Base-by-base conservation (phyloP, 2,113 vertebrate genomes). In the Epinephelus lanceolatus region DNA sequence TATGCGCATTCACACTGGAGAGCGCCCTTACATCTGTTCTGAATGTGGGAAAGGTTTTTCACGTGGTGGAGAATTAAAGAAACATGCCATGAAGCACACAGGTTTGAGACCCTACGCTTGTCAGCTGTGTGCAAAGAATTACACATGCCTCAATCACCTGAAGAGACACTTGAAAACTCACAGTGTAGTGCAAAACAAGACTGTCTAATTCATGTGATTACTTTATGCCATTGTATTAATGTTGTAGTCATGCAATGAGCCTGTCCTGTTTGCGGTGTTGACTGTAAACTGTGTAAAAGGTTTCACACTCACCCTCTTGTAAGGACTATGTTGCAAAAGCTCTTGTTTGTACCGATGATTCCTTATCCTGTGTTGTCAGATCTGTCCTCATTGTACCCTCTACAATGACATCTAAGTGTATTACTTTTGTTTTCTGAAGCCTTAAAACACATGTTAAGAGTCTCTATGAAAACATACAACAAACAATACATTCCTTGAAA, bases 161-260 rank as follows among this genome's bases (percentile, higher is more conserved):
- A 91, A 87, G 51, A 90, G 88, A 65, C 89, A 92, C 70, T 18
- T 84, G 42, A 92, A 87, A 80, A 86, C 80, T 40, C 90, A 92
- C 74, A 81, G 23, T 57, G 69, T 40, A 1, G n/a, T 30, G 33
- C 66, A 70, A 73, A 37, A 56, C 42, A 37, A 40, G 21, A 23
- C 63, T 3, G 23, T 69, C 53, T 73, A 42, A 78, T 59, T 61
- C 30, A 19, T n/a, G 14, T 15, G 1, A 49, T 61, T 30, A 30
- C 4, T 5, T 30, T 30, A 5, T 0, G 30, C 91, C 90, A 23
- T 8, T 57, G 13, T 33, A 17, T 4, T 30, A 30, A 51, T 17
- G 42, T 12, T 11, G 11, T 12, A 45, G 11, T 12, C 9, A 45
- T 45, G 2, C 51, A 53, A 13, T 21, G 5, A n/a, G 21, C n/a